Conservation (phyloP, 30 jellyfish, hydroid and myxozoan species). For the Morbakka virulenta region DNA sequence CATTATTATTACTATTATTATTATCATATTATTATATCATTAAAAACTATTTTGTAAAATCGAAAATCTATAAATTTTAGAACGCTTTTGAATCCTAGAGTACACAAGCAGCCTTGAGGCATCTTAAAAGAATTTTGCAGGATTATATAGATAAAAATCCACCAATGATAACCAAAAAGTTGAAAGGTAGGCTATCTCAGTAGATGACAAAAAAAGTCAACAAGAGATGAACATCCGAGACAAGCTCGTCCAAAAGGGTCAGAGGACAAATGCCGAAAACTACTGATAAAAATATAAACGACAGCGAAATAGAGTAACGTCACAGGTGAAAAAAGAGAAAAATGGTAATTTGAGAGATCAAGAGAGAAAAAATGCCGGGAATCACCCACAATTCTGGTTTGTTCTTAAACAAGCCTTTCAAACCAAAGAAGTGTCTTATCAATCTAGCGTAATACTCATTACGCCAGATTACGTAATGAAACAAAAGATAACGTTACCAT, state of each 20-base stretch:
- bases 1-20: too few species aligned
- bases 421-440: slow-evolving; percentile 1
- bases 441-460: slow-evolving; percentile 9
- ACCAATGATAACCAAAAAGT: slow-evolving; percentile 8
- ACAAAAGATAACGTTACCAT: slow-evolving; percentile 24
- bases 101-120: slow-evolving; percentile 6
- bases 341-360: not conserved
- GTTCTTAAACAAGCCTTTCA: not conserved
- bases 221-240: slow-evolving; percentile 39
- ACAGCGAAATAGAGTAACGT: slow-evolving; percentile 6
- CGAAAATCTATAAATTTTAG: not conserved
- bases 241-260: slow-evolving; percentile 35
- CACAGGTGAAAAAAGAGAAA: slow-evolving; percentile 4
- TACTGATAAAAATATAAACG: slow-evolving; percentile 16
- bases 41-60: not conserved
- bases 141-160: slow-evolving; percentile 12
- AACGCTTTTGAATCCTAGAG: not conserved
- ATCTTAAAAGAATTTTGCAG: not conserved
- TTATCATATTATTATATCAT: too few species aligned
- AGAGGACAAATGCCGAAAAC: slow-evolving; percentile 30
- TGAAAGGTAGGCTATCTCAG: slow-evolving; percentile 53
- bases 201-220: slow-evolving; percentile 24
- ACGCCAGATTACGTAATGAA: slow-evolving; percentile 8
- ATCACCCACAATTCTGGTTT: slow-evolving; percentile 4
- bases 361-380: not conserved